Conservation (phyloP, 2,113 vertebrate genomes). For the Harpagus bidentatus region DNA sequence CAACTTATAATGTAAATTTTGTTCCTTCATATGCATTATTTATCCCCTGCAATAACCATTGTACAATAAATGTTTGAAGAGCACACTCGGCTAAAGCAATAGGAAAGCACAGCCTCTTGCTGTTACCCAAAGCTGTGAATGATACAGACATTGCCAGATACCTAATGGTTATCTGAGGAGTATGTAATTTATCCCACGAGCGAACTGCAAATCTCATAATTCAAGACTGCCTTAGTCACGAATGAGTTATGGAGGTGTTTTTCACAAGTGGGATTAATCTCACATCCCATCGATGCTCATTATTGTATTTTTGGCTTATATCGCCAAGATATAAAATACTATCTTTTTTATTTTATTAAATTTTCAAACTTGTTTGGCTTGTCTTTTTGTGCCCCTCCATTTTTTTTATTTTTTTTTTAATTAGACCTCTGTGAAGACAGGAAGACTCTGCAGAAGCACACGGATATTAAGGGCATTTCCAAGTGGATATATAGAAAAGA, state of each 20-base stretch:
- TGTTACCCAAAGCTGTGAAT: constrained; percentile 38
- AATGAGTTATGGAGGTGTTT: constrained; percentile 51
- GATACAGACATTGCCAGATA: constrained; percentile 54
- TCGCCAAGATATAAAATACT: background rate
- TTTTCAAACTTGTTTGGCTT: background rate
- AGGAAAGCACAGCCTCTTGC: constrained; percentile 46
- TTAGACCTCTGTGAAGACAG: background rate
- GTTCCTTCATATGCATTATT: constrained; percentile 76
- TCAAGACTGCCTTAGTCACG: constrained; percentile 17
- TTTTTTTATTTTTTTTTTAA: background rate
- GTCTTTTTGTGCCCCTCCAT: background rate
- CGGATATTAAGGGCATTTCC: background rate
- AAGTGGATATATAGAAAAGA: background rate
- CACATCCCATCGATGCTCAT: constrained; percentile 12
- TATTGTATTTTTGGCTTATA: constrained; percentile 23
- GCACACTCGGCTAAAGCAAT: constrained; percentile 9
- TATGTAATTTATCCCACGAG: constrained; percentile 51
- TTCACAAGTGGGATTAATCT: constrained; percentile 41
- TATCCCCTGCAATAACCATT: constrained; percentile 53
- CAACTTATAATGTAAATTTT: constrained; percentile 77
- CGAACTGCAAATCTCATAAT: constrained; percentile 45
- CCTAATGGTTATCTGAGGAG: constrained; percentile 36
- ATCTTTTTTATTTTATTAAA: constrained; percentile 9
- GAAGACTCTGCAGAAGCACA: background rate
- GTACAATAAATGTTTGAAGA: constrained; percentile 46